These are phyloP conservation scores for Hirtodrosophila histrioides DNA, from an alignment of 2,888 invertebrate species.

Conservation along the genomic window DNA sequence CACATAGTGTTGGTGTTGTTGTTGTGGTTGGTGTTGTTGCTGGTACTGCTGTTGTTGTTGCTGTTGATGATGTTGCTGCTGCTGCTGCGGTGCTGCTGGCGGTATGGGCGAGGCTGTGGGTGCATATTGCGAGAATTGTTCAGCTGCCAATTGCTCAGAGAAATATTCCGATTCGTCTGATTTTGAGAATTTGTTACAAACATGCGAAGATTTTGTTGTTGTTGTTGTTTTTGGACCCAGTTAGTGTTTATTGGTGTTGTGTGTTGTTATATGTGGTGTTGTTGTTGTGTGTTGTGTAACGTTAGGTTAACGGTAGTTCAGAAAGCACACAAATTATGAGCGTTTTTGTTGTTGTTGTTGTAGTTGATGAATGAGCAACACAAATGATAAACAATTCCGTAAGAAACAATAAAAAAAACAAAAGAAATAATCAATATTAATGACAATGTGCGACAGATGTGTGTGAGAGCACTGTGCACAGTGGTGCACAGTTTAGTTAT, in stretches of 20 bases:
- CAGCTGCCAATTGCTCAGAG: slow-evolving; percentile 85
- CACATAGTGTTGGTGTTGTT: slow-evolving; percentile 74
- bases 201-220: slow-evolving; percentile 7
- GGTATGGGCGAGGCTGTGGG: slow-evolving; percentile 74
- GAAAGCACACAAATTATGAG: slow-evolving; percentile 63
- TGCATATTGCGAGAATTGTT: slow-evolving; percentile 85
- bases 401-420: slow-evolving; percentile 46
- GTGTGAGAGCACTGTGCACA: slow-evolving; percentile 24
- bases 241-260: slow-evolving; percentile 39
- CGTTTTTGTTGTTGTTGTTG: slow-evolving; percentile 35
- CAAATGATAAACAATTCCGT: slow-evolving; percentile 56
- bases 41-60: slow-evolving; percentile 65
- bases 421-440: slow-evolving; percentile 61
- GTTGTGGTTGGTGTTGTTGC: slow-evolving; percentile 65
- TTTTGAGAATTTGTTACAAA: slow-evolving; percentile 9
- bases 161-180: slow-evolving; percentile 85
- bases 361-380: slow-evolving; percentile 49
- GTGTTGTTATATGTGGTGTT: slow-evolving; percentile 23
- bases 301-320: slow-evolving; percentile 75
- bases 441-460: slow-evolving; percentile 46
- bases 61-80: slow-evolving; percentile 62
- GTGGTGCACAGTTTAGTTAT: slow-evolving; percentile 26
- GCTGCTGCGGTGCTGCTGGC: slow-evolving; percentile 58
- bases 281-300: slow-evolving; percentile 45
- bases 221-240: slow-evolving; percentile 37